Evolutionary conservation across 2,888 invertebrate genomes (phyloP).

Genomic region (Plebejus argus): DNA sequence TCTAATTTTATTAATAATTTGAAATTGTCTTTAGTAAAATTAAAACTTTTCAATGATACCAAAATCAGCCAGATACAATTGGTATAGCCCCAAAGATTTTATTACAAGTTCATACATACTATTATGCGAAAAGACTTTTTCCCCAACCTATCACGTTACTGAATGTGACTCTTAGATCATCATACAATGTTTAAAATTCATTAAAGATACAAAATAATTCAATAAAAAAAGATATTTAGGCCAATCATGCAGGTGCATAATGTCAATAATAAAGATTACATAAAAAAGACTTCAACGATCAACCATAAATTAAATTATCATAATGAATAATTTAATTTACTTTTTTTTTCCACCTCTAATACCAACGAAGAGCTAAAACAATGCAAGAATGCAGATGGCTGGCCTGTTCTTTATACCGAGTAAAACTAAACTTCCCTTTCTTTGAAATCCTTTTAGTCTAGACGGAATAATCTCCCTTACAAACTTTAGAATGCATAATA

Average conservation of each 20-base stretch:
- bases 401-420: neutral
- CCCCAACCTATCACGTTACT: too few species aligned
- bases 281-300: neutral
- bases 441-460: slow-evolving; percentile 18
- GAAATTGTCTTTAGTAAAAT: too few species aligned
- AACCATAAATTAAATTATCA: neutral
- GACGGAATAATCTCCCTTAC: slow-evolving; percentile 10
- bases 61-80: too few species aligned
- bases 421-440: slow-evolving; percentile 5
- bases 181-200: too few species aligned
- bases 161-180: too few species aligned
- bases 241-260: neutral
- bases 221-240: neutral
- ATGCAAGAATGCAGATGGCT: neutral
- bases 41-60: too few species aligned
- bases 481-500: slow-evolving; percentile 9
- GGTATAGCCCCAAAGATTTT: too few species aligned
- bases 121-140: too few species aligned
- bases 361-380: neutral
- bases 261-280: neutral
- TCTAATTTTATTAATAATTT: too few species aligned
- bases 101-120: too few species aligned
- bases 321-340: neutral
- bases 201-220: too few species aligned
- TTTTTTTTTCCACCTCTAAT: neutral